Base-by-base conservation (phyloP, 2,797 vertebrate species). In the Novumbra hubbsi region DNA sequence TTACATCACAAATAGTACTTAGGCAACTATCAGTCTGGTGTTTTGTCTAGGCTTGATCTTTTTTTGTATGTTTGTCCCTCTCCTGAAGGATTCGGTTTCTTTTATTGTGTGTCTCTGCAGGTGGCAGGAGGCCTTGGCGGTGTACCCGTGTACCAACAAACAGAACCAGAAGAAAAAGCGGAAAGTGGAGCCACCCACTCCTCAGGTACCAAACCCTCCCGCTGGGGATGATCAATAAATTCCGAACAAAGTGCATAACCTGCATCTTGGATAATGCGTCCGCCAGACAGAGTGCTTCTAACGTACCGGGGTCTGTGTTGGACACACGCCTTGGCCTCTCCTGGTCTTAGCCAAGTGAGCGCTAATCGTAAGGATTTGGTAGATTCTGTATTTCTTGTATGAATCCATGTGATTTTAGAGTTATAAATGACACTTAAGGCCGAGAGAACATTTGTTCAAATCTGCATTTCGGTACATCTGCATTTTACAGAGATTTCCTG, bases 141-240 rank as follows among this genome's bases (percentile, higher is more conserved):
- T 98, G 32, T 99, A 98, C 80, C 98, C 97, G 0, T 93, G 96
- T 82, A 98, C 97, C 75, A 99, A 99, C 90, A 98, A 98, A 82
- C 97, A 98, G 90, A 99, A 98, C 90, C 97, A 97, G 91, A 99
- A 99, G 90, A 99, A 99, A 88, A 99, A 99, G 82, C 94, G 98
- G 85, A 99, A 99, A 84, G 97, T 99, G 4, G 98, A 99, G 87
- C 94, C 96, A 2, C 94, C 96, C 24, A 96, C 95, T 34, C 95
- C 95, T 1, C 98, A 98, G 97, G 97, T 99, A 94, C 89, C 41
- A 9, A 12, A 11, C 28, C 62, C 14, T 64, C 62, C 62, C 15
- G 14, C 24, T 5, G 30, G 14, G 15, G 12, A 15, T 64, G 3
- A 57, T 14, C 7, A 63, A 63, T 63, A 0, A 17, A 7, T 63